phyloP scores from a whole-genome alignment of 1,140 invertebrate species.

The Leptinotarsa undecemlineata region DNA sequence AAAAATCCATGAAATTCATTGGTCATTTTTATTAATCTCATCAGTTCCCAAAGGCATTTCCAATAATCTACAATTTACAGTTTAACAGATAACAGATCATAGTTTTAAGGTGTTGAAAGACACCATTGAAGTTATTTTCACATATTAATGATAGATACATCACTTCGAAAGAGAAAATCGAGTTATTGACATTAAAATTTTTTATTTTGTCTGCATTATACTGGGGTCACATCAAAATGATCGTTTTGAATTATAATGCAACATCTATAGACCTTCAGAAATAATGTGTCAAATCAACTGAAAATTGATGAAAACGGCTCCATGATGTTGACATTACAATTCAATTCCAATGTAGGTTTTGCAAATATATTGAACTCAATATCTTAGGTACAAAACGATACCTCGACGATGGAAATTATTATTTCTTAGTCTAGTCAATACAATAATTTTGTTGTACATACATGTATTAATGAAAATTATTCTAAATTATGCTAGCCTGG shows the following conservation, averaged over 20 bases:
- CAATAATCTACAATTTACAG: slow-evolving; percentile 25
- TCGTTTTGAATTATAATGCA: slow-evolving; percentile 5
- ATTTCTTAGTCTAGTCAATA: not conserved
- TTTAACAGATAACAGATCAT: slow-evolving; percentile 27
- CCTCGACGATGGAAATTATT: not conserved
- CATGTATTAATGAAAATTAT: slow-evolving; percentile 3
- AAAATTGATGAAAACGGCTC: not conserved
- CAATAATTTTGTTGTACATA: slow-evolving; percentile 1
- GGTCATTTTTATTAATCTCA: slow-evolving; percentile 25
- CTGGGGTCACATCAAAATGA: slow-evolving; percentile 18
- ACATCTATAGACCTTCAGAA: not conserved
- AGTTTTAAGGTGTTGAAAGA: slow-evolving; percentile 4
- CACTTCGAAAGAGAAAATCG: slow-evolving; percentile 14
- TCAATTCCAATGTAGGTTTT: not conserved
- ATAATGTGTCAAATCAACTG: not conserved
- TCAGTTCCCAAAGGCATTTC: slow-evolving; percentile 28
- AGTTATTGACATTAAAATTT: slow-evolving; percentile 21
- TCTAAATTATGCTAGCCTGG: not conserved
- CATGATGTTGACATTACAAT: not conserved
- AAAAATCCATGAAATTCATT: slow-evolving; percentile 10
- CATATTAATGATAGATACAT: slow-evolving; percentile 6
- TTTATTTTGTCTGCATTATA: slow-evolving; percentile 22
- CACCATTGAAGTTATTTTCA: not conserved
- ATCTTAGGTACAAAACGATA: slow-evolving; percentile 3
- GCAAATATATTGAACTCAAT: not conserved